Evolutionary conservation across 1,140 invertebrate species (phyloP), one percentile per base, ranked within the genome.

Genomic region (Platorchestia sp.): DNA sequence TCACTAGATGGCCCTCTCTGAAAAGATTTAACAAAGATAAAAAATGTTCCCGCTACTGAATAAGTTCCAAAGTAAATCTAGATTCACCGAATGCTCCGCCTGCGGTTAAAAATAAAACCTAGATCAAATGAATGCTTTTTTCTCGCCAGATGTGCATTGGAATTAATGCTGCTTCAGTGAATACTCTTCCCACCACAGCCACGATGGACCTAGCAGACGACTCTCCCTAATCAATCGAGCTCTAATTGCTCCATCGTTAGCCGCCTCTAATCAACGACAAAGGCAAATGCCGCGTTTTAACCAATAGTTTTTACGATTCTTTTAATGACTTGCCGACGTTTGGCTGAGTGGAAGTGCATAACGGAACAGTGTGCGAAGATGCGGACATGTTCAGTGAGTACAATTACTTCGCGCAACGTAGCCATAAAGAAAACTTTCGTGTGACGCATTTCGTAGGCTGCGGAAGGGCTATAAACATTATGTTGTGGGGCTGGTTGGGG

Each of bases 171-270:
- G 36, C 10, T 75, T 1, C 59, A 10, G 59, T 27, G 10, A 22
- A 75, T 27, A 36, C 59, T 75, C 27, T 36, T 75, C 27, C 47
- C 6, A 22, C 59, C 27, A 75, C 59, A 75, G 36, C 59, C 59
- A 36, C 27, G 27, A 36, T 75, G 27, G 1, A 75, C 27, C 27
- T 36, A 19, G 59, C 27, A 75, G 59, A 75, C 14, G 27, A 36
- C 59, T 75, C 59, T 75, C 3, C 59, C 59, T 75, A 75, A 75
- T 75, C 59, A 10, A 27, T 75, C 22, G 27, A 90, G 44, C 19
- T 45, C 87, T 90, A 90, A 90, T 90, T 90, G 87, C 87, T 90
- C 41, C 41, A 90, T 75, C 87, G 44, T 27, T 90, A 42, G 87
- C 87, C 59, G 41, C 44, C 87, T 90, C 41, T 90, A 90, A 90